Percentiles rank a stretch among this genome's conserved stretches.
phyloP scores from a whole-genome alignment of 2,888 invertebrate species.

The Philopedon plagiatum region DNA sequence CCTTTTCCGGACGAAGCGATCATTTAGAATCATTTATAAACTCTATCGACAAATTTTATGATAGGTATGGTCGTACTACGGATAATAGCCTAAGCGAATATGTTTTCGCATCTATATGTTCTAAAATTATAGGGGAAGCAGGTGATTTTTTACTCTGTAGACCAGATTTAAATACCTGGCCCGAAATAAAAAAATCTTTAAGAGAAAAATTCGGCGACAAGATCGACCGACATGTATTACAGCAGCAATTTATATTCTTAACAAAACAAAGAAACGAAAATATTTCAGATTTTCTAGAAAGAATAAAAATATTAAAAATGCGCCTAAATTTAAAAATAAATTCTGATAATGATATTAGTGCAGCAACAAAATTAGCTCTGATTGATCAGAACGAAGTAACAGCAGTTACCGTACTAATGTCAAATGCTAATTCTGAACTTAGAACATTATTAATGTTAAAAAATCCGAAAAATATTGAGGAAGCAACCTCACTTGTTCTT shows the following conservation, averaged over 20 bases:
- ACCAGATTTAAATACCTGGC: no score
- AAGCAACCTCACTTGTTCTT: background rate
- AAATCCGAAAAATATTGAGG: background rate
- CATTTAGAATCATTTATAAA: no score
- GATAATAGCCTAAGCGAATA: no score
- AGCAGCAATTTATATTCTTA: slow-evolving; percentile 30
- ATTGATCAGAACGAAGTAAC: slow-evolving; percentile 18
- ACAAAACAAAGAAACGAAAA: slow-evolving; percentile 15
- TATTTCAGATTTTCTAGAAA: slow-evolving; percentile 27
- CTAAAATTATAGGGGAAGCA: no score
- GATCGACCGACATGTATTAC: no score
- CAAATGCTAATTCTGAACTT: background rate
- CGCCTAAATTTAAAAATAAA: slow-evolving; percentile 18
- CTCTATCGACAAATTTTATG: no score
- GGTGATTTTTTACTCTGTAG: no score
- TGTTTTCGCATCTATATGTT: no score
- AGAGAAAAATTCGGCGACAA: no score
- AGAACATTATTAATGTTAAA: slow-evolving; percentile 18
- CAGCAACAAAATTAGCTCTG: background rate
- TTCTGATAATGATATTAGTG: background rate
- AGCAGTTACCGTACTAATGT: slow-evolving; percentile 5
- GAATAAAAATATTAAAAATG: slow-evolving; percentile 28
- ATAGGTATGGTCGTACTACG: no score
- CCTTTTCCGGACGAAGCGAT: no score
- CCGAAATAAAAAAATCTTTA: no score